Evolutionary conservation across 2,113 vertebrate genomes (phyloP).

Genomic region (Esox niger): DNA sequence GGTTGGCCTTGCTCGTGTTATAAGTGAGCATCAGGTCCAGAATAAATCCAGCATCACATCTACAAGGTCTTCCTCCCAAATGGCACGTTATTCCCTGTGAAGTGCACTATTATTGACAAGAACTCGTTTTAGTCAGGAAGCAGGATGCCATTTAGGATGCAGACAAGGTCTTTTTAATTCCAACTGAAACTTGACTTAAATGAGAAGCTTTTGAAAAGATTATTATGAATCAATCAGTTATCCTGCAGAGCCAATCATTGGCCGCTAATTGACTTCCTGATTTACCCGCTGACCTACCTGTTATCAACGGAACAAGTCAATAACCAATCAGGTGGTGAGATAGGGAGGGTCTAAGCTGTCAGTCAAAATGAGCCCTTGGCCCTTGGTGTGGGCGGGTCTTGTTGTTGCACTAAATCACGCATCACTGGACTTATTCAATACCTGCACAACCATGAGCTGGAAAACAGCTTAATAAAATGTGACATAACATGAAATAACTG

Average conservation of each 20-base stretch:
- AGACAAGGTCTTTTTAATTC: background rate
- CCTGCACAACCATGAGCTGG: too few relatives aligned
- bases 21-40: too few relatives aligned
- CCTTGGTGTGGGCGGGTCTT: slow-evolving; percentile 60
- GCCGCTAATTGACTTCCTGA: slow-evolving; percentile 1
- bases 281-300: background rate
- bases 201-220: background rate
- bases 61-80: too few relatives aligned
- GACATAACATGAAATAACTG: too few relatives aligned
- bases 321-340: slow-evolving; percentile 29
- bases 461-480: too few relatives aligned
- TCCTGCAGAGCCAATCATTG: background rate
- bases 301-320: background rate
- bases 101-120: too few relatives aligned
- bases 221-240: background rate
- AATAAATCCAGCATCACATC: too few relatives aligned
- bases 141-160: background rate
- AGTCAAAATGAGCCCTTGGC: slow-evolving; percentile 68
- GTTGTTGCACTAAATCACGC: slow-evolving; percentile 59
- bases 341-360: slow-evolving; percentile 66
- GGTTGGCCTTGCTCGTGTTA: too few relatives aligned
- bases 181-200: background rate
- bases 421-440: slow-evolving; percentile 64
- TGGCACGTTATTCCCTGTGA: too few relatives aligned
- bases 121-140: too few relatives aligned